These are phyloP conservation scores for Nyctalus aviator DNA, from an alignment of 2,797 vertebrate genomes.

Conservation along the genomic window DNA sequence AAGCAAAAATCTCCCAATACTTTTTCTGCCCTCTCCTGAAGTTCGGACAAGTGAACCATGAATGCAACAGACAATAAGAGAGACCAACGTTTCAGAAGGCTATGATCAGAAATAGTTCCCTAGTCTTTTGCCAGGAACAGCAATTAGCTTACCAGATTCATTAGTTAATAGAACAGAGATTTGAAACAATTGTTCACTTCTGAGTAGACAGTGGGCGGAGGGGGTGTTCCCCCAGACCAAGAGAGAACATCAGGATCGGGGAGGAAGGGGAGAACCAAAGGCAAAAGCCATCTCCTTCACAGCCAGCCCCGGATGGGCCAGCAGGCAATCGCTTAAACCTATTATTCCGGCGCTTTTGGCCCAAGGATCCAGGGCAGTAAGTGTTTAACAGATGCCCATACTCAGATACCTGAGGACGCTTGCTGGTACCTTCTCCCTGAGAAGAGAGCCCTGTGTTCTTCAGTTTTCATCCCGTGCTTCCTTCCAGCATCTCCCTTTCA, in stretches of 20 bases:
- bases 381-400: not conserved
- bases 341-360: not conserved
- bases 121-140: not conserved
- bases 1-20: not conserved
- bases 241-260: not conserved
- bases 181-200: constrained; percentile 7
- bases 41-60: not conserved
- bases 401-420: not conserved
- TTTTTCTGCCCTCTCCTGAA: not conserved
- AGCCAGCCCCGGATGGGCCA: not conserved
- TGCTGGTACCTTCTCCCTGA: not conserved
- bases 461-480: not conserved
- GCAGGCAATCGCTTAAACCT: not conserved
- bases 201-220: not conserved
- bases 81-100: not conserved
- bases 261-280: not conserved
- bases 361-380: not conserved
- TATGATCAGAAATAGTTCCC: not conserved
- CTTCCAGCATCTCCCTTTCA: not conserved
- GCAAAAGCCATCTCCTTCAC: not conserved
- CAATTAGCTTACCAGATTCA: constrained; percentile 3
- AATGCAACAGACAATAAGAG: not conserved
- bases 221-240: not conserved
- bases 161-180: constrained; percentile 17
- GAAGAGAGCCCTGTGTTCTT: not conserved